phyloP scores from a whole-genome alignment of 2,888 invertebrate species.

The Poecilobothrus nobilitatus region DNA sequence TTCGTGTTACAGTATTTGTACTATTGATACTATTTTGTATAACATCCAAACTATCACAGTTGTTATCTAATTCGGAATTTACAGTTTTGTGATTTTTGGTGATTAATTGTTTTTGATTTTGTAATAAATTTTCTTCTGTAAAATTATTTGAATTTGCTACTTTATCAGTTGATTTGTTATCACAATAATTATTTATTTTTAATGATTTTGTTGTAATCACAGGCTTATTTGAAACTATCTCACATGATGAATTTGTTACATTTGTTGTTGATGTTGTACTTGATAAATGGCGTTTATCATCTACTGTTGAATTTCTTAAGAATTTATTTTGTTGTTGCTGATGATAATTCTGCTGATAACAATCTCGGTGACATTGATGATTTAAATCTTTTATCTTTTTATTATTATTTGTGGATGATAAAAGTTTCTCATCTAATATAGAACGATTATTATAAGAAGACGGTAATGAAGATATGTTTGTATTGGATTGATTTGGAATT shows the following conservation, averaged over 20 bases:
- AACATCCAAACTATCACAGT: slow-evolving; percentile 8
- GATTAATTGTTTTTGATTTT: slow-evolving; percentile 20
- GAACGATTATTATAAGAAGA: slow-evolving; percentile 14
- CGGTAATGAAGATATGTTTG: slow-evolving; percentile 13
- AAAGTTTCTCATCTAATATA: not conserved
- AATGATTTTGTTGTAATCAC: slow-evolving; percentile 10
- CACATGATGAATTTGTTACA: not conserved
- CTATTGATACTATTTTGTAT: slow-evolving; percentile 7
- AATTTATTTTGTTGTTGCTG: slow-evolving; percentile 9
- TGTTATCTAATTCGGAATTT: slow-evolving; percentile 13
- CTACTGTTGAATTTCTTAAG: not conserved
- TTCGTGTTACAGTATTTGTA: slow-evolving; percentile 7
- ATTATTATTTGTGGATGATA: not conserved
- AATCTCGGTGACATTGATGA: slow-evolving; percentile 12
- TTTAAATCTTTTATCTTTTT: slow-evolving; percentile 2
- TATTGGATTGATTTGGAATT: slow-evolving; percentile 30
- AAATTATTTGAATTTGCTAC: slow-evolving; percentile 3
- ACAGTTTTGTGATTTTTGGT: slow-evolving; percentile 17
- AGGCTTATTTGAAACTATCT: slow-evolving; percentile 8
- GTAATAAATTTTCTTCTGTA: slow-evolving; percentile 12
- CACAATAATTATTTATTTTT: slow-evolving; percentile 31
- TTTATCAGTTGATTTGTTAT: slow-evolving; percentile 19
- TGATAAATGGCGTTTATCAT: not conserved
- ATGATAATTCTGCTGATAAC: slow-evolving; percentile 5
- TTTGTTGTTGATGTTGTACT: slow-evolving; percentile 9